Evolutionary conservation across 2,797 vertebrate species (phyloP).

Genomic region (Cetoscarus ocellatus): DNA sequence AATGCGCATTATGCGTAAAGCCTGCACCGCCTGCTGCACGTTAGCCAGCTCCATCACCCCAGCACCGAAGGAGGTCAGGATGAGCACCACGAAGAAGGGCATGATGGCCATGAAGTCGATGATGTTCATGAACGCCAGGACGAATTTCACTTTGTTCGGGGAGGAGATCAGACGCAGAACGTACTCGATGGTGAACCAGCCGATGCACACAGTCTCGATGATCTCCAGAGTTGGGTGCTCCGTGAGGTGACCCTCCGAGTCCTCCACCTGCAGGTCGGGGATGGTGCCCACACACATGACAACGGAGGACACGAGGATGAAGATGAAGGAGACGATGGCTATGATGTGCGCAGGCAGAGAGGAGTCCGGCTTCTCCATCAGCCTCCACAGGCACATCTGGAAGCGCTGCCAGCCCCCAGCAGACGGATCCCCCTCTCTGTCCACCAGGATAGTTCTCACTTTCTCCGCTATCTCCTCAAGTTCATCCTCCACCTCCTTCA

Average conservation of each 20-base stretch:
- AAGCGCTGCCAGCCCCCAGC: conserved; percentile 88
- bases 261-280: conserved; percentile 93
- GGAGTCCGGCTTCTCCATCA: conserved; percentile 98
- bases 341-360: conserved; percentile 90
- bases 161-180: conserved; percentile 91
- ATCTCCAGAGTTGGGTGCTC: conserved; percentile 94
- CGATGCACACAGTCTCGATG: conserved; percentile 95
- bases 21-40: conserved; percentile 97
- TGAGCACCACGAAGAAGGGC: conserved; percentile 94
- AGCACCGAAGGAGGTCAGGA: conserved; percentile 91
- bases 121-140: conserved; percentile 95
- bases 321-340: conserved; percentile 94
- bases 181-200: conserved; percentile 97
- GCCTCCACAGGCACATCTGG: conserved; percentile 92
- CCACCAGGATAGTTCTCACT: conserved; percentile 92
- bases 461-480: conserved; percentile 94
- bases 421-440: conserved; percentile 87
- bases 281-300: conserved; percentile 97
- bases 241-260: conserved; percentile 87
- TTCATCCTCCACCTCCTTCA: conserved; percentile 92
- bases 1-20: conserved; percentile 96
- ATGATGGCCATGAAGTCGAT: conserved; percentile 96
- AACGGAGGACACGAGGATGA: conserved; percentile 93
- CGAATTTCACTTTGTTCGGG: conserved; percentile 92
- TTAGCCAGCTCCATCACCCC: conserved; percentile 94